Evolutionary conservation across 2,797 vertebrate genomes (phyloP), one percentile per base, ranked within the genome.

Genomic region (Melanogrammus aeglefinus): DNA sequence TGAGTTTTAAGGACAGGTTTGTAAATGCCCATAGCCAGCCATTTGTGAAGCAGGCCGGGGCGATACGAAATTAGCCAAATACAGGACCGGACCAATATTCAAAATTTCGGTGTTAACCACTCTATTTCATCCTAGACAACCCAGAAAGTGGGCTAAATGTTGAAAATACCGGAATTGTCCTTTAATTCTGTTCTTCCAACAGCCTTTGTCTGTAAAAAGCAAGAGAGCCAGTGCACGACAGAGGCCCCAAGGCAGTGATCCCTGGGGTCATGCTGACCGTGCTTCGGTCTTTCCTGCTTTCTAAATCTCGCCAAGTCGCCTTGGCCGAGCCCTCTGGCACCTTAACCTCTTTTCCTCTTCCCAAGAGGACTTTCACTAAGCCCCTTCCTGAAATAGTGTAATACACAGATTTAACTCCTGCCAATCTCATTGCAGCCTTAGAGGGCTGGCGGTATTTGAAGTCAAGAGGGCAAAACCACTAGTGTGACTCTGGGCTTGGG

Each of bases 301-400:
- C 81, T 81, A 84, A 85, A 82, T 86, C 81, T 13, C 83, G 27
- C 13, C 72, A 18, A 9, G 86, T 80, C 80, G 85, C 86, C 88
- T 88, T 83, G 78, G 79, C 80, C 75, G 77, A 81, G 71, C 77
- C 72, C 84, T 69, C 79, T 81, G 86, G 79, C 86, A 88, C 83
- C 84, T 90, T 91, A 88, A 87, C 86, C 85, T 79, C 77, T 38
- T 81, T 80, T 71, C 79, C 76, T 38, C 76, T 31, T 63, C 63
- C 24, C 63, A 69, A 82, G 84, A 82, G 78, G 76, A 89, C 85
- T 80, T 90, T 89, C 73, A 51, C 80, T 94, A 93, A 94, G 92
- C 91, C 81, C 38, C 51, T 36, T 72, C 90, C 88, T 91, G 92
- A 93, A 94, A 94, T 93, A 92, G 93, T 91, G 90, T 86, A 93